Evolutionary conservation across 2,888 invertebrate genomes (phyloP), one percentile per base, ranked within the genome.

Genomic region (Dynastes tityus): DNA sequence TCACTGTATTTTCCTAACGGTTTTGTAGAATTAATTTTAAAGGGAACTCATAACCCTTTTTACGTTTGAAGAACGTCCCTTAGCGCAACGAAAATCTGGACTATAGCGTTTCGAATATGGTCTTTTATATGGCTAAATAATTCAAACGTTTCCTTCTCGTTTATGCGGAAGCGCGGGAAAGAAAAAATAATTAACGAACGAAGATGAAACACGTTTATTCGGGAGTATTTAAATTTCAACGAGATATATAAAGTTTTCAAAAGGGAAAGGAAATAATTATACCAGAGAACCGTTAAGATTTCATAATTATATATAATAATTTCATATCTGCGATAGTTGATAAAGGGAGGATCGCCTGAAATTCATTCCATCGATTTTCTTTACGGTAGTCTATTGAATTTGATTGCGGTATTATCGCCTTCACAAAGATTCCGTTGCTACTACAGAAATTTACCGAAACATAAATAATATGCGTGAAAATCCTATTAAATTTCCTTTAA

Each of bases 131-230:
- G 13, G 49, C 11, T 45, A 71, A 27, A 70, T 70, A 71, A 55
- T 37, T 55, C 71, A 32, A 53, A 55, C 51, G 70, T 37, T 55
- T 71, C 55, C 71, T 55, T 71, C 37, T 71, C 55, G 71, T 71
- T 70, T 37, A 8, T 45, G 37, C 32, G 45, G 8, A 11, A 8
- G 45, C 45, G 45, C 8, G 45, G 45, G 45, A 11, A 9, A 8
- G 37, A 11, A 61, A 61, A 61, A 61, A 73, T 73, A 73, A 73
- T 73, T 73, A 73, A 73, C 40, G 61, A 40, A 73, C 32, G 53
- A 37, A 55, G 61, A 73, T 16, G 40, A 61, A 61, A 73, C 61
- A 73, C 73, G 22, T 61, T 73, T 61, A 61, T 73, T 61, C 40
- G 45, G 13, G 58, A 71, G 45, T 13, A 73, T 58, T 71, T 45